Evolutionary conservation across 1,140 invertebrate genomes (phyloP), one percentile per base, ranked within the genome.

Genomic region (Listronotus bonariensis): DNA sequence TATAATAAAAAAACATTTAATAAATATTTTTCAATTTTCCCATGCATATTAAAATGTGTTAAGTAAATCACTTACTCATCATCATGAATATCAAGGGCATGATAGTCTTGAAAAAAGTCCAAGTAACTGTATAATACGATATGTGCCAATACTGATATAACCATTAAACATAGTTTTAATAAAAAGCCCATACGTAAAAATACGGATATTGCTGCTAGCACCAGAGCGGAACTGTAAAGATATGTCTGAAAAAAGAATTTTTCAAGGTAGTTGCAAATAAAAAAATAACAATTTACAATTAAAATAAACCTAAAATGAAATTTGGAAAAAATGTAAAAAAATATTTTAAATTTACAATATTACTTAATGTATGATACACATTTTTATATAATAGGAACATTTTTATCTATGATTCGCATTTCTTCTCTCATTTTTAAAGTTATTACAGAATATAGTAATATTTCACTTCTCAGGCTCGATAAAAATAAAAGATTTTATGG

Each of bases 141-240:
- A 73, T 92, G 90, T 0, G 81, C 75, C 2, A 84, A 71, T 6
- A 89, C 77, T 0, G 89, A 88, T 4, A 86, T n/a, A 10, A 87
- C 65, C 91, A 94, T 94, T 45, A 91, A 78, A 12, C 85, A 70
- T 1, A 95, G 75, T 79, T 96, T 97, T 6, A 96, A 78, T 3
- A 95, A 80, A 72, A 93, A 95, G 26, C 89, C 91, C 7, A 93
- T 85, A 49, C 90, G 83, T 6, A 96, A 82, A 79, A 96, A 95
- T 10, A 93, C 87, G 46, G 91, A 94, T 67, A 93, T 90, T 0
- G 88, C 85, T 0, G 90, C 84, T 43, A 96, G 73, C 0, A 88
- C 87, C 31, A 95, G 80, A 26, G 90, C 88, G 43, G 91, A 89
- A 66, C 90, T 91, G 75, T 91, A 89, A 0, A 93, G 73, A 74